Base-by-base conservation (phyloP, 2,113 vertebrate species). In the Cheirogaleus medius region DNA sequence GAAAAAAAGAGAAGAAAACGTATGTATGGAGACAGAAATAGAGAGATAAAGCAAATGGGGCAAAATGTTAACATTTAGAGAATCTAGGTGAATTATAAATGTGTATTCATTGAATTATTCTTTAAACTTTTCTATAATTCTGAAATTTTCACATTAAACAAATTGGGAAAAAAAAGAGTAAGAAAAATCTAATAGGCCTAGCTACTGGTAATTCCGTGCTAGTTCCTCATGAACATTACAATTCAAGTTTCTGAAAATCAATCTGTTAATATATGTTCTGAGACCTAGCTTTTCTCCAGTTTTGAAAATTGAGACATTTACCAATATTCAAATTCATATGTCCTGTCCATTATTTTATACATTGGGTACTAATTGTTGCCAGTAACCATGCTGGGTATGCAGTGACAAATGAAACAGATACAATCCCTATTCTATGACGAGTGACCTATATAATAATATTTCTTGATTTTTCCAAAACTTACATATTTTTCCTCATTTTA, bases 221-320 rank as follows among this genome's bases (percentile, higher is more conserved):
- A 20, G 4, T 71, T 64, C 74, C 11, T 54, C 25, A 47, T 47
- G 44, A 85, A 39, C 25, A 44, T 10, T 58, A 32, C 11, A 29
- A 32, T 47, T 76, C 14, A 60, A 29, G 13, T 68, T 29, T 68
- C 84, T 74, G 56, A 85, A 73, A 90, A 56, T 68, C 49, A 81
- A 27, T 81, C 47, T 60, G 21, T 92, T 90, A 56, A 69, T 25
- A 82, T 52, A 27, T 76, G 20, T 82, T 73, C 42, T 90, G 60
- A 71, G 66, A 90, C 64, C 21, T 12, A 91, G 29, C 23, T 91
- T 91, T 77, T 96, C 8, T 49, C 21, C 10, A 49, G 71, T 47
- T 90, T 87, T 97, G 47, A 90, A 71, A 84, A 92, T 78, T 49
- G 39, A 87, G 39, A 77, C 5, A 77, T 77, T 85, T 60, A 21